A percentile compares a stretch with the other conserved stretches of the same genome.
Evolutionary conservation across 2,113 vertebrate genomes (phyloP).

Genomic region (Genyomyrus donnyi): DNA sequence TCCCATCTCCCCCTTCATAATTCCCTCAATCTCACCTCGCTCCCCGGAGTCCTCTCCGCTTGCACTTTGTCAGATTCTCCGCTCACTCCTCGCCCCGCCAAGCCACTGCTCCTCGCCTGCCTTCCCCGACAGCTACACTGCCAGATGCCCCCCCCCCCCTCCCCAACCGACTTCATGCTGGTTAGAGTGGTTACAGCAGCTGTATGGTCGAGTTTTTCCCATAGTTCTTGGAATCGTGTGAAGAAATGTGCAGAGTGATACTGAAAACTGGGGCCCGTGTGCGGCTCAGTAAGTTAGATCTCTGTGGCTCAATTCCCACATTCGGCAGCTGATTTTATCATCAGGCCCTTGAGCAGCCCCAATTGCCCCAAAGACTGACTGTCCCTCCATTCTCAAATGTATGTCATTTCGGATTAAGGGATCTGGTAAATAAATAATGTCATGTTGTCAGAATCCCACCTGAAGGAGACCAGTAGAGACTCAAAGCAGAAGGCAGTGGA

Average conservation of each 20-base stretch:
- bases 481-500: neutral
- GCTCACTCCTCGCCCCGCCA: conserved; percentile 24
- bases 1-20: conserved; percentile 14
- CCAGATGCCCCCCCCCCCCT: neutral
- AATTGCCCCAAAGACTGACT: neutral
- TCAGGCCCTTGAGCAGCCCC: neutral
- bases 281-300: neutral
- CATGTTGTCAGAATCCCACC: neutral
- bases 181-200: neutral
- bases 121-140: neutral
- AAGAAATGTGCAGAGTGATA: neutral
- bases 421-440: neutral
- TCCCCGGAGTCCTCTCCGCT: conserved; percentile 49
- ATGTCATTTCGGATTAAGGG: neutral
- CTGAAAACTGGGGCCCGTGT: neutral
- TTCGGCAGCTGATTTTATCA: neutral
- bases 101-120: conserved; percentile 8
- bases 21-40: conserved; percentile 11
- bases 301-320: neutral
- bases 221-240: neutral
- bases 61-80: conserved; percentile 42
- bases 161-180: neutral
- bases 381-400: neutral
- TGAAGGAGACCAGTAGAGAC: neutral
- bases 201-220: neutral